A percentile compares a stretch with the other conserved stretches of the same genome.
phyloP scores from a whole-genome alignment of 2,797 vertebrate species.

The Phalloptychus januarius region DNA sequence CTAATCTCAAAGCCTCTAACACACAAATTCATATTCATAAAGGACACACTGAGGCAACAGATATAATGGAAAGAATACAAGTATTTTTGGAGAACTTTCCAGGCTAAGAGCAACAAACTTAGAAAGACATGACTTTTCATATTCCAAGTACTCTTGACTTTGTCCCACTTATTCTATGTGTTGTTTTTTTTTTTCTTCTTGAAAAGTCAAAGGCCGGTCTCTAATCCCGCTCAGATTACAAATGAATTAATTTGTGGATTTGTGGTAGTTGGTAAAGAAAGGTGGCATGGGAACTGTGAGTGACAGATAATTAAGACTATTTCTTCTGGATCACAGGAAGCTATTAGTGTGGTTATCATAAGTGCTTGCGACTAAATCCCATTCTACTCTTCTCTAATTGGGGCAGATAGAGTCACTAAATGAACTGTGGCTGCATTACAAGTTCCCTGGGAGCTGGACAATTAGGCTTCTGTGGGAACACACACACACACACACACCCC shows the following conservation, averaged over 20 bases:
- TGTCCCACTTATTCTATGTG: not conserved
- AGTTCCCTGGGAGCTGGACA: slow-evolving; percentile 63
- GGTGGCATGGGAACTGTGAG: slow-evolving; percentile 2
- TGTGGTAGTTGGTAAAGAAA: slow-evolving; percentile 15
- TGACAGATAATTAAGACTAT: slow-evolving; percentile 38
- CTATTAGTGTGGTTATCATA: slow-evolving; percentile 51
- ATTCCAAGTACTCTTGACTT: not conserved
- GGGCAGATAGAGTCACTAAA: slow-evolving; percentile 59
- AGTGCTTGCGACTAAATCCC: slow-evolving; percentile 45
- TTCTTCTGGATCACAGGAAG: slow-evolving; percentile 38
- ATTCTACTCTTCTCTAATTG: slow-evolving; percentile 52
- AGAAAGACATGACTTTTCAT: not conserved
- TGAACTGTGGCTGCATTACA: slow-evolving; percentile 69
- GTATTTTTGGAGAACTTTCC: not conserved
- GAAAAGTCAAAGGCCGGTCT: not conserved
- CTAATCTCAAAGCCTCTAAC: not conserved
- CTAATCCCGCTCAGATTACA: not conserved
- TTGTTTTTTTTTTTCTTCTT: not conserved
- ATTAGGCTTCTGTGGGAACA: slow-evolving; percentile 43
- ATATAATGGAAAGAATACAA: not conserved
- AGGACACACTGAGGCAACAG: not conserved
- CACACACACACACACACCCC: not conserved
- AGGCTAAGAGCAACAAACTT: not conserved
- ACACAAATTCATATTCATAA: not conserved
- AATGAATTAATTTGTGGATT: not conserved